Base-by-base conservation (phyloP, 1,140 invertebrate species). In the Drosophila bipectinata region DNA sequence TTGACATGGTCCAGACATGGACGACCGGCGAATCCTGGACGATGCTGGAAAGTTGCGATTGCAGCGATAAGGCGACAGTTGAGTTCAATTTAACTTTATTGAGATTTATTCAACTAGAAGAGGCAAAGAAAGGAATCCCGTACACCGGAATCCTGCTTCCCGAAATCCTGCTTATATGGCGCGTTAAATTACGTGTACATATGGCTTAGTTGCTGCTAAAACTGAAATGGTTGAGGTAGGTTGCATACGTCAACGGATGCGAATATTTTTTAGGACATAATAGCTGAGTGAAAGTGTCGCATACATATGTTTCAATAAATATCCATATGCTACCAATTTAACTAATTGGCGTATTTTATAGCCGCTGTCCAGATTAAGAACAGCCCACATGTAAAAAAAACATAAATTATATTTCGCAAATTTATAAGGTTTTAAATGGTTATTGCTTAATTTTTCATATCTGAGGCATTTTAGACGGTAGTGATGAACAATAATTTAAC, bases 1-100 rank as follows among this genome's bases (percentile, higher is more conserved):
- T 75, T 78, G 77, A 78, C 82, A 85, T 54, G 48, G 48, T 6
- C 41, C 41, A 18, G 7, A 4, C 44, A 15, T 45, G 15, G 44
- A 18, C 15, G 14, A 8, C 14, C 32, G 62, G 34, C 37, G 37
- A 45, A 15, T 14, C 26, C 21, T 21, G 47, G 9, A 54, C 18
- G 18, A 18, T 18, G 26, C 44, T n/a, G 21, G 39, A 51, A 14
- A 58, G 10, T 57, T 54, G 69, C 14, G 39, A 30, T 10, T 30
- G 12, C 51, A 21, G 18, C 52, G 52, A 64, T 61, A 74, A 66
- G 66, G 39, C 62, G 45, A 30, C 15, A 51, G 39, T 39, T 24
- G 41, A 58, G 53, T 32, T 73, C 66, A 77, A 78, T 82, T 72
- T 48, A 78, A 76, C 75, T 82, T 79, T 58, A 76, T 82, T 68